Conservation (phyloP, 2,888 invertebrate species). For the Eupelmus urozonus region DNA sequence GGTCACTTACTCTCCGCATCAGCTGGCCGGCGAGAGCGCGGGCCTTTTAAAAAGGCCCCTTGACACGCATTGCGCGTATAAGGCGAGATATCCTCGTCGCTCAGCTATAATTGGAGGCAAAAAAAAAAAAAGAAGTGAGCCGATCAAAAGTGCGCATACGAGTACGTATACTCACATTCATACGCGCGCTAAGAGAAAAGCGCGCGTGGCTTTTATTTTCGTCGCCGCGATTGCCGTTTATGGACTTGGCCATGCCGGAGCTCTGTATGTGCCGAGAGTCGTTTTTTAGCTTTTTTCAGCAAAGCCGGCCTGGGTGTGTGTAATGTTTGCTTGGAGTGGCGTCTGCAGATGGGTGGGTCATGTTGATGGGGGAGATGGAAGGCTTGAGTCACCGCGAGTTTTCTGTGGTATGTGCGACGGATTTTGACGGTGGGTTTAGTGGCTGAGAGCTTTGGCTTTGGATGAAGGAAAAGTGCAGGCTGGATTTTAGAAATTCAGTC, state of each 20-base stretch:
- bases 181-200: neutral
- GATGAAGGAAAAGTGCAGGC: too few species aligned
- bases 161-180: neutral
- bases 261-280: neutral
- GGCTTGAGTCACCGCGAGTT: too few species aligned
- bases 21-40: neutral
- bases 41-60: constrained; percentile 56
- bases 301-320: neutral
- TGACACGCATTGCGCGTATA: constrained; percentile 67
- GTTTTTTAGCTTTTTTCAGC: neutral
- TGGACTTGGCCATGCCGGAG: neutral
- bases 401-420: too few species aligned
- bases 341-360: neutral
- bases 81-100: constrained; percentile 64
- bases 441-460: too few species aligned
- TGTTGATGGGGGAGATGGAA: too few species aligned
- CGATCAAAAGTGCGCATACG: constrained; percentile 14
- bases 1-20: too few species aligned
- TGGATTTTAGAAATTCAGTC: too few species aligned
- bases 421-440: too few species aligned
- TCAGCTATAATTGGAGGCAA: constrained; percentile 65
- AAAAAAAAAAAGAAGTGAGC: constrained; percentile 15
- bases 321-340: neutral
- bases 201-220: neutral
- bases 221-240: constrained; percentile 14